These are phyloP conservation scores for Falco berigora DNA, from an alignment of 2,797 vertebrate genomes.

Conservation along the genomic window DNA sequence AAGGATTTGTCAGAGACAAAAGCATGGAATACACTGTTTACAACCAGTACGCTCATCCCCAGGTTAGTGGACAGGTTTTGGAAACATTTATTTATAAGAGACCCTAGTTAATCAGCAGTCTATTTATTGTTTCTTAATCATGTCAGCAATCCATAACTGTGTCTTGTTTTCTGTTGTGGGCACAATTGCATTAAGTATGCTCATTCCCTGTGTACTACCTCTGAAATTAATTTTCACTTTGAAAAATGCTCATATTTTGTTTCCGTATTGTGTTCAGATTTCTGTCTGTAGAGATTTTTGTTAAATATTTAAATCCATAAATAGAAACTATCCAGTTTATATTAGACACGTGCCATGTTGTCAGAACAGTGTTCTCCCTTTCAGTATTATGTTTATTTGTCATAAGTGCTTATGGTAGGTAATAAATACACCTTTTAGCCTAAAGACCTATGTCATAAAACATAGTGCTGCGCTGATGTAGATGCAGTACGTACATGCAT, in stretches of 20 bases:
- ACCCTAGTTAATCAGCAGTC: not conserved
- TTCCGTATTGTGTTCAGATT: constrained; percentile 31
- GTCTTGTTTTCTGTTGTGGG: not conserved
- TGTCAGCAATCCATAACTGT: not conserved
- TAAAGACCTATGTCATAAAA: not conserved
- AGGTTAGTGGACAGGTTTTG: not conserved
- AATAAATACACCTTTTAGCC: not conserved
- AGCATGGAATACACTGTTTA: not conserved
- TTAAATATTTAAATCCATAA: constrained; percentile 4
- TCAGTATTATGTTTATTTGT: not conserved
- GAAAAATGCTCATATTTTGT: not conserved
- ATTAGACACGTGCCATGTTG: not conserved
- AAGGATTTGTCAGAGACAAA: not conserved
- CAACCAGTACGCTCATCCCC: not conserved
- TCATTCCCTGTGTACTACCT: not conserved
- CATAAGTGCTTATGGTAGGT: not conserved
- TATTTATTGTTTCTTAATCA: constrained; percentile 17
- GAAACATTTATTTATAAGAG: not conserved
- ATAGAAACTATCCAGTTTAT: not conserved
- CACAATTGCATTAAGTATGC: not conserved
- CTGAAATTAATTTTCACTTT: not conserved
- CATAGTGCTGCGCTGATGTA: not conserved
- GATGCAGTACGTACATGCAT: fast-evolving
- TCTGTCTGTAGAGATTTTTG: not conserved
- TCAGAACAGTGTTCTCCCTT: not conserved